Evolutionary conservation across 1,140 invertebrate genomes (phyloP).

Genomic region (Paraescarpia echinospica): DNA sequence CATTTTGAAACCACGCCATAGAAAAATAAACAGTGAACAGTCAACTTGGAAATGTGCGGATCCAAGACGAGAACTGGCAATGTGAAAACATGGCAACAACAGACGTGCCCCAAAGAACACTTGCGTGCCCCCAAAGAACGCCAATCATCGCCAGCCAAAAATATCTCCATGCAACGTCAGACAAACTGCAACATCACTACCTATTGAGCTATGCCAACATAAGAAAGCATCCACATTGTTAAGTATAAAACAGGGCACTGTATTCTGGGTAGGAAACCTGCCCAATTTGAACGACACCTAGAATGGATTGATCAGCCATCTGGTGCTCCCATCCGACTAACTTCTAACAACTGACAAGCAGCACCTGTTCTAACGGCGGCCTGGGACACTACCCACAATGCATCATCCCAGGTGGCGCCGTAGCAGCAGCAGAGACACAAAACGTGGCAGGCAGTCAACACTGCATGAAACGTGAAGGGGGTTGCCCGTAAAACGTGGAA

Average conservation of each 20-base stretch:
- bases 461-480: neutral
- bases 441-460: neutral
- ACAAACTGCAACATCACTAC: neutral
- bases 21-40: conserved; percentile 1
- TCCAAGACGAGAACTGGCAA: conserved; percentile 3
- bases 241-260: neutral
- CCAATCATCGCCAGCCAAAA: neutral
- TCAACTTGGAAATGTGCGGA: neutral
- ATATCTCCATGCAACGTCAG: neutral
- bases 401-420: neutral
- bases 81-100: neutral
- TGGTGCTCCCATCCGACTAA: neutral
- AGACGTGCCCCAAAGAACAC: neutral
- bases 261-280: neutral
- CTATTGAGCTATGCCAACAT: neutral
- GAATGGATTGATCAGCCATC: neutral
- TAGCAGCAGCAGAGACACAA: neutral
- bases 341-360: neutral
- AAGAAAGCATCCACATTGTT: neutral
- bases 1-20: neutral
- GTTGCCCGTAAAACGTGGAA: neutral
- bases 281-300: neutral
- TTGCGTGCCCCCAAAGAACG: neutral
- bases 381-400: neutral
- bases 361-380: neutral